Evolutionary conservation across 2,113 vertebrate species (phyloP).

Genomic region (Trachemys scripta): DNA sequence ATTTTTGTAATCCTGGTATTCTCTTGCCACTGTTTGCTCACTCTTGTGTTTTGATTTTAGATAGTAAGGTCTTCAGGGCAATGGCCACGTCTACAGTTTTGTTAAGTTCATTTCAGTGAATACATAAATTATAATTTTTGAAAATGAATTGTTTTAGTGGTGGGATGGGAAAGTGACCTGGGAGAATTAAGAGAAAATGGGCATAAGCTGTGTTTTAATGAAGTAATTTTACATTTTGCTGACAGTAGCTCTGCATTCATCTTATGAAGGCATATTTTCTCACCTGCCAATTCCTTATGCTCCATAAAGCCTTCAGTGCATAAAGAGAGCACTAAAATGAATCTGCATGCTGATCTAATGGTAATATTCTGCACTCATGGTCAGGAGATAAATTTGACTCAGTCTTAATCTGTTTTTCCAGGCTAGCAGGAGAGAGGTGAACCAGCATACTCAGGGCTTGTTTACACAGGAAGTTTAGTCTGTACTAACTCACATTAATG

Average conservation of each 20-base stretch:
- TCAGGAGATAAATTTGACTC: not conserved
- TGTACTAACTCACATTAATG: too few relatives aligned
- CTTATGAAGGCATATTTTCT: not conserved
- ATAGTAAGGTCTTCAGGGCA: not conserved
- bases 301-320: not conserved
- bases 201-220: not conserved
- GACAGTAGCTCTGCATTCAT: not conserved
- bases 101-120: not conserved
- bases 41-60: not conserved
- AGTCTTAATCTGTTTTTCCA: not conserved
- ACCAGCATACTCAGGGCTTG: not conserved
- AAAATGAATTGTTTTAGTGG: not conserved
- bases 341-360: fast-evolving
- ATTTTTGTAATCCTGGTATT: not conserved
- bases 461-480: too few relatives aligned
- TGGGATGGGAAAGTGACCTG: not conserved
- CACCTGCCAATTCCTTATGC: not conserved
- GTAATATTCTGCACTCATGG: not conserved
- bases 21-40: not conserved
- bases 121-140: not conserved
- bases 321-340: not conserved
- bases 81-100: not conserved
- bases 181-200: not conserved
- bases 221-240: not conserved
- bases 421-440: not conserved